Percentiles rank a stretch among this genome's conserved stretches.
Conservation (phyloP, 2,113 vertebrate species). For the Dromas ardeola region DNA sequence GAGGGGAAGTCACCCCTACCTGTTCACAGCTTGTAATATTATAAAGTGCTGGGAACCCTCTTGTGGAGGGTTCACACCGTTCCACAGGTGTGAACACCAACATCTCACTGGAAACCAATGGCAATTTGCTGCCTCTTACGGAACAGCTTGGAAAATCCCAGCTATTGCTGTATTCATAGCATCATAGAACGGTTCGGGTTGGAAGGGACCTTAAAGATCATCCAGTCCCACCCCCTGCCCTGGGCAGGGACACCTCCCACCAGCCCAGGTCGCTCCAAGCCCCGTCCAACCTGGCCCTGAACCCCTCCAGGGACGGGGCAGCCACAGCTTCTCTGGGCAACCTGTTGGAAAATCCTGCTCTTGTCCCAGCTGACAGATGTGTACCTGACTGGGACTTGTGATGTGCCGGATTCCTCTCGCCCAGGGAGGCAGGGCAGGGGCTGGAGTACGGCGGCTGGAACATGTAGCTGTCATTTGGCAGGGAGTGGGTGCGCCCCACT, state of each 20-base stretch:
- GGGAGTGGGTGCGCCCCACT: conserved; percentile 92
- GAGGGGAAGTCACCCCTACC: neutral
- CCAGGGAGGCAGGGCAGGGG: conserved; percentile 36
- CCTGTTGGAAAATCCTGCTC: neutral
- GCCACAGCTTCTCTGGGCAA: neutral
- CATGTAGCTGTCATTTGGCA: conserved; percentile 99
- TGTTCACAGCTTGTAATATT: too few relatives aligned
- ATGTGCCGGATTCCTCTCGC: conserved; percentile 48
- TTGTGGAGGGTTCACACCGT: neutral
- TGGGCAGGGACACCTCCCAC: neutral
- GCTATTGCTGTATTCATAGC: neutral
- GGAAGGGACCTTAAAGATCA: neutral
- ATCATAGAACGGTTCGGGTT: neutral
- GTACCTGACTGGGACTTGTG: conserved; percentile 81
- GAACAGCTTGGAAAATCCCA: neutral
- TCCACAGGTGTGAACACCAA: neutral
- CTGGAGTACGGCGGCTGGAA: conserved; percentile 71
- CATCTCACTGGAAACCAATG: neutral
- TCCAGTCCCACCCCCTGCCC: neutral
- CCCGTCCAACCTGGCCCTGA: neutral
- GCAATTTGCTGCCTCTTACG: neutral
- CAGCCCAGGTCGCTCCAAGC: neutral
- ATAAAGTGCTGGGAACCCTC: too few relatives aligned
- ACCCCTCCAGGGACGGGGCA: neutral
- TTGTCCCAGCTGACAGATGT: neutral